These are phyloP conservation scores for Tachina lurida DNA, from an alignment of 2,888 invertebrate species.

Conservation along the genomic window DNA sequence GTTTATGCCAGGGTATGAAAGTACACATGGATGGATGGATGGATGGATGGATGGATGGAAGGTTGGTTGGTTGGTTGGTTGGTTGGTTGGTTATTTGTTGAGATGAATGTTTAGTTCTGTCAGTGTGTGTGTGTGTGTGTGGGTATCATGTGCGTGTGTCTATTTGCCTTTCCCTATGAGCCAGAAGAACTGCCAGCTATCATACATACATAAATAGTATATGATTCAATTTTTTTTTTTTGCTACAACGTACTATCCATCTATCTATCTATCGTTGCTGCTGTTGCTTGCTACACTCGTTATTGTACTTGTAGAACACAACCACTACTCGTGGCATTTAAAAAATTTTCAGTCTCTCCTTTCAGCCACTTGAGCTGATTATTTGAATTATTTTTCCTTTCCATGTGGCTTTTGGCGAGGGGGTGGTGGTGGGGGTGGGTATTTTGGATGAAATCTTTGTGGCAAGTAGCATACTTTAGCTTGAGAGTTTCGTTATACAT, in stretches of 20 bases:
- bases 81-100: conserved; percentile 42
- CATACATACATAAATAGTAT: conserved; percentile 4
- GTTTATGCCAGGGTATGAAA: conserved; percentile 51
- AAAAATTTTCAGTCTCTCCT: conserved; percentile 71
- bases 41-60: conserved; percentile 30
- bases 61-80: conserved; percentile 30
- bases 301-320: conserved; percentile 34
- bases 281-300: conserved; percentile 47
- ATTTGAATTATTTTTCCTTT: conserved; percentile 71
- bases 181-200: conserved; percentile 17
- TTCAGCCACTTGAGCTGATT: conserved; percentile 72
- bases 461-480: conserved; percentile 69
- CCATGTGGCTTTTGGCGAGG: conserved; percentile 59
- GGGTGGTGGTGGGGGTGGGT: conserved; percentile 64
- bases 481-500: conserved; percentile 64
- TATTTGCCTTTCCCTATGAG: conserved; percentile 32
- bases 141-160: not conserved
- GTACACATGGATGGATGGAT: conserved; percentile 43
- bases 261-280: conserved; percentile 18
- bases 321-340: conserved; percentile 68
- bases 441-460: conserved; percentile 64
- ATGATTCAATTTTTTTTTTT: not conserved
- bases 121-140: conserved; percentile 1
- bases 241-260: not conserved
- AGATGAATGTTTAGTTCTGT: conserved; percentile 37